Conservation (phyloP, 2,888 invertebrate species). For the Drepana falcataria region DNA sequence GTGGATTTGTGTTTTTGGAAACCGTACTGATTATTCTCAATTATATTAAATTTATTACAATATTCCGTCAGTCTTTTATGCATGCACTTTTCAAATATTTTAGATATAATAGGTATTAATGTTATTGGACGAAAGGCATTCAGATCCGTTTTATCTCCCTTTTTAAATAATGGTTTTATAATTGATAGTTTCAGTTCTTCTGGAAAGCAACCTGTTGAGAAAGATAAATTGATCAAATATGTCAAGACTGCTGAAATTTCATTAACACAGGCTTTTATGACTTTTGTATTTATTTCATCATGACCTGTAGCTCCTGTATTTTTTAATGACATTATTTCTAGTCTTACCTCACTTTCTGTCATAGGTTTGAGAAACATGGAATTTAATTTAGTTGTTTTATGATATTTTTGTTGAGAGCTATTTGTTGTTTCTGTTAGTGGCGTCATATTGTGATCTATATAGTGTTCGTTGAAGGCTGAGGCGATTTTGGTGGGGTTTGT, state of each 20-base stretch:
- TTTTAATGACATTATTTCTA: slow-evolving; percentile 2
- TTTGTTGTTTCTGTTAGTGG: too few species aligned
- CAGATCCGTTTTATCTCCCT: slow-evolving; percentile 1
- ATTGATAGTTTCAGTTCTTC: slow-evolving; percentile 3
- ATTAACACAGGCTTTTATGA: slow-evolving; percentile 2
- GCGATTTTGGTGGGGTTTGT: too few species aligned
- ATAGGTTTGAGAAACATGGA: neutral
- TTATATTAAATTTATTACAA: neutral
- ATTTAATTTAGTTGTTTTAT: too few species aligned
- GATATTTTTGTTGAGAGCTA: too few species aligned
- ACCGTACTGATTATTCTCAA: slow-evolving; percentile 3
- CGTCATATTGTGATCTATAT: too few species aligned
- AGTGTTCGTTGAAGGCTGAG: too few species aligned
- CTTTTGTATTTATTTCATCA: neutral
- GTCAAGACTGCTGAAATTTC: slow-evolving; percentile 3
- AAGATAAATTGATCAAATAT: slow-evolving; percentile 3
- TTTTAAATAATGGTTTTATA: slow-evolving; percentile 5
- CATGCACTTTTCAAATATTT: slow-evolving; percentile 1
- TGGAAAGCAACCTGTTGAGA: slow-evolving; percentile 1
- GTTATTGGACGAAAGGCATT: neutral
- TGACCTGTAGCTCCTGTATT: neutral
- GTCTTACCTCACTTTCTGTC: neutral
- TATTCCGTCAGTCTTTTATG: neutral
- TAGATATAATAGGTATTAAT: slow-evolving; percentile 1
- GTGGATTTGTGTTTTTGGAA: slow-evolving; percentile 6